Evolutionary conservation across 1,140 invertebrate species (phyloP), one percentile per base, ranked within the genome.

Genomic region (Lutraria rhynchaena): DNA sequence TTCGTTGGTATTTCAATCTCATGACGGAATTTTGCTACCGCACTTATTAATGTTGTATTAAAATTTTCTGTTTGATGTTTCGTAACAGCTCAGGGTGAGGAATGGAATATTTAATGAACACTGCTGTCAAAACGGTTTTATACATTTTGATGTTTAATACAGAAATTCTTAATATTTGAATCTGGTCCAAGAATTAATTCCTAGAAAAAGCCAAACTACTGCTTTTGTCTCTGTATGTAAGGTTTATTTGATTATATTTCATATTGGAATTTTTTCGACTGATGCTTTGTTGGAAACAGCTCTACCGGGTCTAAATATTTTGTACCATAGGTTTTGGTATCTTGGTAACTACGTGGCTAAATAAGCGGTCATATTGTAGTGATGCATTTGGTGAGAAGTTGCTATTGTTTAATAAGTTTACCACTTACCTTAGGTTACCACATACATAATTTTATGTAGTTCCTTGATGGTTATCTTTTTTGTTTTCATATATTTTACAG

Each of bases 101-200:
- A 67, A 65, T 55, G 61, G 75, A 77, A 77, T 77, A 67, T 77
- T 77, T 77, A 77, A 77, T 77, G 60, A 77, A 61, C 51, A 1
- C 15, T 46, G 46, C 63, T 65, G 60, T 67, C 60, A 77, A 77
- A 77, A 53, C n/a, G 17, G 46, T 77, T 77, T 77, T 55, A 77
- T 77, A 77, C 75, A 77, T 77, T 77, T 77, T 77, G 75, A 77
- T 77, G 75, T 77, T 67, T 77, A 77, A 77, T 77, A 67, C 51
- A 77, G 75, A 53, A 67, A 67, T 77, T 77, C 75, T 77, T 65
- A 67, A 77, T 65, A 57, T 77, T 77, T 77, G 75, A 65, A 67
- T 37, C 58, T n/a, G 49, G 49, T 77, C 75, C 75, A 77, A 77
- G 61, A 53, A 77, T 65, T 67, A 55, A 53, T 65, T 57, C 61